phyloP scores from a whole-genome alignment of 2,888 invertebrate species.

The Pseudeuparius sepicola region DNA sequence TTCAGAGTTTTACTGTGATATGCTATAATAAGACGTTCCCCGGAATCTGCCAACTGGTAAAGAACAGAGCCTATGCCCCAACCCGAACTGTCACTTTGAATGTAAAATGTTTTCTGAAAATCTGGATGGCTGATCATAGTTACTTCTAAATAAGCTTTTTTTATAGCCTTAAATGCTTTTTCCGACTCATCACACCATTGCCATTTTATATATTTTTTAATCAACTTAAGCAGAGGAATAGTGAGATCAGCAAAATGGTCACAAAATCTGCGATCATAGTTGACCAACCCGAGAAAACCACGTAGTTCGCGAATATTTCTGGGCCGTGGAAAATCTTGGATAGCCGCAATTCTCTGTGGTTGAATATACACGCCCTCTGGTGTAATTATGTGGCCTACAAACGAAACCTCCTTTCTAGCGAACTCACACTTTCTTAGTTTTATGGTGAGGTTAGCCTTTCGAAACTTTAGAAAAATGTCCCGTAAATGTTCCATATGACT shows the following conservation, averaged over 20 bases:
- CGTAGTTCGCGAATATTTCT: slow-evolving; percentile 14
- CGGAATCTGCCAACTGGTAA: slow-evolving; percentile 7
- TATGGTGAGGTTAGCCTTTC: slow-evolving; percentile 6
- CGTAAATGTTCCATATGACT: slow-evolving; percentile 14
- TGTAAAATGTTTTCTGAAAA: no score
- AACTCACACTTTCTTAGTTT: slow-evolving; percentile 14
- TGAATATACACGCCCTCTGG: slow-evolving; percentile 3
- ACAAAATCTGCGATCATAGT: slow-evolving; percentile 13
- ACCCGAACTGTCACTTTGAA: no score
- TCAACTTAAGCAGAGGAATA: slow-evolving; percentile 8
- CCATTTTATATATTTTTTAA: slow-evolving; percentile 15
- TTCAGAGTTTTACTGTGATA: slow-evolving; percentile 15
- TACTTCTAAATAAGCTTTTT: slow-evolving; percentile 12
- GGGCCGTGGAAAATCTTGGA: no score
- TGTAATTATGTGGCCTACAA: slow-evolving; percentile 12
- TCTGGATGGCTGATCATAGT: slow-evolving; percentile 16
- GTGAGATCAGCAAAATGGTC: slow-evolving; percentile 9
- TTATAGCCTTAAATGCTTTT: slow-evolving; percentile 10
- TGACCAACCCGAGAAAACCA: slow-evolving; percentile 14
- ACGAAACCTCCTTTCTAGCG: slow-evolving; percentile 5
- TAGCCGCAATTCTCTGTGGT: slow-evolving; percentile 10
- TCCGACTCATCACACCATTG: slow-evolving; percentile 10
- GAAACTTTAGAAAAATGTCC: slow-evolving; percentile 13
- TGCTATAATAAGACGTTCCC: slow-evolving; percentile 13
- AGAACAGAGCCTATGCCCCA: no score